Conservation (phyloP, 2,888 invertebrate genomes). For the Chaetogeoica ovagalla region DNA sequence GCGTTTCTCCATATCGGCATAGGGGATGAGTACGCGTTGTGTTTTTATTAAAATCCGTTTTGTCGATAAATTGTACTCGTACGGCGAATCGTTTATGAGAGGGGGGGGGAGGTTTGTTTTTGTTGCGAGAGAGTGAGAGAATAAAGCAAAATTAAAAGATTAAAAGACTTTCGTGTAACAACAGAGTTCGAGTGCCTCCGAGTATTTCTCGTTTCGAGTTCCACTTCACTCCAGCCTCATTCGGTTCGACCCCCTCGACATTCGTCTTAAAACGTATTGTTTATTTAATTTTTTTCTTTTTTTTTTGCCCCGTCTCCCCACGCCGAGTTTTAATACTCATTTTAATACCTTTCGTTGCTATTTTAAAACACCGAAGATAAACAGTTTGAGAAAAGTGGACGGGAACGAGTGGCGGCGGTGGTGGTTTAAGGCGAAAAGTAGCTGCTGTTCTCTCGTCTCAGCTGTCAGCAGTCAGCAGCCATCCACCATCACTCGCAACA, state of each 20-base stretch:
- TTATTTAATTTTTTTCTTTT: background rate
- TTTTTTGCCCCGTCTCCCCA: background rate
- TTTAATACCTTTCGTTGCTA: conserved; percentile 31
- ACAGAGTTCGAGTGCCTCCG: background rate
- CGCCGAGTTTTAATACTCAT: conserved; percentile 1
- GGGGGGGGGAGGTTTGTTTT: conserved; percentile 6
- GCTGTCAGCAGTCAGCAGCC: conserved; percentile 14
- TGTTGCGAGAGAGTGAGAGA: background rate
- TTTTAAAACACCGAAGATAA: conserved; percentile 26
- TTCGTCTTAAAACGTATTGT: conserved; percentile 14
- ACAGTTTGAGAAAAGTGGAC: background rate
- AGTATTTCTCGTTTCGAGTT: background rate
- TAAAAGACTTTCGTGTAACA: too few species aligned
- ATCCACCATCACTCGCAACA: background rate
- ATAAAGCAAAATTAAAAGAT: background rate
- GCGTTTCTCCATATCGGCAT: too few species aligned
- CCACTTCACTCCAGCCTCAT: background rate
- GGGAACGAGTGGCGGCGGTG: too few species aligned
- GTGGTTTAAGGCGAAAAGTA: conserved; percentile 4
- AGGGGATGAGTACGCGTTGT: too few species aligned
- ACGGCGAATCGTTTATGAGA: too few species aligned
- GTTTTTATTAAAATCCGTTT: too few species aligned
- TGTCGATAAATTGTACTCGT: too few species aligned
- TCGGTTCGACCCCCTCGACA: background rate
- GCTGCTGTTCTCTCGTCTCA: conserved; percentile 41